phyloP scores from a whole-genome alignment of 2,888 invertebrate species.

The Conchocele bisecta region DNA sequence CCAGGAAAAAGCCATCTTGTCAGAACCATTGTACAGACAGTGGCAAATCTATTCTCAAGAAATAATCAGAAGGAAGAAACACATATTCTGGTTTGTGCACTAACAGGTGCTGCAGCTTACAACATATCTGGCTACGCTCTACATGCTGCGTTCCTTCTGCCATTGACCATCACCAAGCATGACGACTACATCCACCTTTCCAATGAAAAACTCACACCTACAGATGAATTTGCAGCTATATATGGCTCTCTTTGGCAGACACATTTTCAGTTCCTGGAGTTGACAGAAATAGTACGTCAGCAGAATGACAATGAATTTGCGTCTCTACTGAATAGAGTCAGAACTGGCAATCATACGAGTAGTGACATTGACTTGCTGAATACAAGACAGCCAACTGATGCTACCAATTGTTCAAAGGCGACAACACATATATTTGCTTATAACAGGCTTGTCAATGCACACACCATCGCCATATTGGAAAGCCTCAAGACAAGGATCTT shows the following conservation, averaged over 20 bases:
- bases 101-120: conserved; percentile 10
- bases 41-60: background rate
- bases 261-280: background rate
- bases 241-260: conserved; percentile 21
- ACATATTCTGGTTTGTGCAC: conserved; percentile 4
- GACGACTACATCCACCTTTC: conserved; percentile 5
- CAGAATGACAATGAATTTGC: background rate
- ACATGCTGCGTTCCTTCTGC: conserved; percentile 2
- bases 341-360: background rate
- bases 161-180: background rate
- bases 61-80: background rate
- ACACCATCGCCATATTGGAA: background rate
- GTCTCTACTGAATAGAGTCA: background rate
- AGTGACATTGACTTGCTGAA: background rate
- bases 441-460: background rate
- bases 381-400: background rate
- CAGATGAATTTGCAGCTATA: conserved; percentile 4
- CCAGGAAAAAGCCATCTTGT: conserved; percentile 9
- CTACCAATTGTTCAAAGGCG: background rate
- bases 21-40: conserved; percentile 10
- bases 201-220: conserved; percentile 4
- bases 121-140: conserved; percentile 10
- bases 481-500: background rate
- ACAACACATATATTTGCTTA: background rate
- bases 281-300: background rate